These are phyloP conservation scores for Idaea aversata DNA, from an alignment of 2,888 invertebrate species.

Conservation along the genomic window DNA sequence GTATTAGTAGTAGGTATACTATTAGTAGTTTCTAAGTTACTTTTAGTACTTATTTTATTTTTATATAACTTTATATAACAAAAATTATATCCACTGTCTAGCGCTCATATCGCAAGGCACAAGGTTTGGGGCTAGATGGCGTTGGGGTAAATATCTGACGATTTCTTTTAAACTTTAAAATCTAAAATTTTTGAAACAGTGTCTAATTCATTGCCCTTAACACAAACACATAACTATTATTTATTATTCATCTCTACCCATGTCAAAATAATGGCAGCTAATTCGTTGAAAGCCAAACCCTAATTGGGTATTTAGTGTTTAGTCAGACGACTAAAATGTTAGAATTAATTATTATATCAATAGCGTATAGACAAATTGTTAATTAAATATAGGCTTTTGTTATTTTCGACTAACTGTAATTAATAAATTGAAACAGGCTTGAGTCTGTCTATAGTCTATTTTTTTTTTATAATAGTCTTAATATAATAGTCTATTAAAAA, in stretches of 20 bases:
- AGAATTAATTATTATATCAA: background rate
- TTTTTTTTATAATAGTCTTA: no score
- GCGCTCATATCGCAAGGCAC: background rate
- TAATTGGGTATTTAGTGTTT: background rate
- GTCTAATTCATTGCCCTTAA: no score
- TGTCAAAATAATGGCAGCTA: constrained; percentile 3
- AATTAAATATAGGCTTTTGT: no score
- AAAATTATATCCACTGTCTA: background rate
- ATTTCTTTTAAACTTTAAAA: background rate
- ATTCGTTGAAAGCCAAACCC: background rate
- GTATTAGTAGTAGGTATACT: no score
- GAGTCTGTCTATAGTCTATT: no score
- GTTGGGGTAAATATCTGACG: background rate
- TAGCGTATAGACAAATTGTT: background rate
- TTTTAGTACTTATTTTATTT: background rate
- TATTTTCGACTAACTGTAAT: no score
- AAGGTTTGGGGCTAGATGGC: background rate
- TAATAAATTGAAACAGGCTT: no score
- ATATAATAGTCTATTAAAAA: no score
- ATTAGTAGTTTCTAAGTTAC: no score
- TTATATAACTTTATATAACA: no score
- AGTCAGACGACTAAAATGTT: background rate
- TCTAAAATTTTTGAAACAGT: no score
- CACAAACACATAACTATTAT: no score
- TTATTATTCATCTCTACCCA: background rate